A percentile compares a stretch with the other conserved stretches of the same genome.
Evolutionary conservation across 2,797 vertebrate genomes (phyloP).

Genomic region (Platyrinchus mystaceus): DNA sequence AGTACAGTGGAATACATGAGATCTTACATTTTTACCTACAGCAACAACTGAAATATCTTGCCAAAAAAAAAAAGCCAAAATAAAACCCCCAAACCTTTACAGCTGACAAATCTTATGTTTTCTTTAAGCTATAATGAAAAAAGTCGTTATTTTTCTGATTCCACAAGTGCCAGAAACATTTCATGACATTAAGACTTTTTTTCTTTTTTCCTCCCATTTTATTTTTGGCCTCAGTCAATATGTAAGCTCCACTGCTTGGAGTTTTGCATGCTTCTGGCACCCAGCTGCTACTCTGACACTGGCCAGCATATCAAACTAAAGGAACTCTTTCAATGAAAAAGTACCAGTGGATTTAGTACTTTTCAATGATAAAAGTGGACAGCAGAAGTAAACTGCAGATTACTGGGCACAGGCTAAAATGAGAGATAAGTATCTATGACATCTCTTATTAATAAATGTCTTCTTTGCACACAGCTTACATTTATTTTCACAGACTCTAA

Average conservation of each 20-base stretch:
- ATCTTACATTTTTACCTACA: background rate
- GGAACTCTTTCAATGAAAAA: too few species aligned
- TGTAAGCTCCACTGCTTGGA: background rate
- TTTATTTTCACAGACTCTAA: background rate
- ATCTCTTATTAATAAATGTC: background rate
- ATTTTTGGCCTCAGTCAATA: background rate
- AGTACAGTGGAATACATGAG: background rate
- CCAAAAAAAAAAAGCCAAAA: background rate
- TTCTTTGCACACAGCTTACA: background rate
- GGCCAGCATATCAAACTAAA: accelerated
- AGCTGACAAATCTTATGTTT: background rate
- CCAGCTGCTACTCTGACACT: background rate
- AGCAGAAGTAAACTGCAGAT: background rate
- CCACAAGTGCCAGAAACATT: background rate
- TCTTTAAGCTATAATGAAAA: background rate
- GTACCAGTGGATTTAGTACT: too few species aligned
- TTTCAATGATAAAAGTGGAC: background rate
- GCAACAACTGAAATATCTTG: background rate
- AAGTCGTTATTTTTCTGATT: background rate
- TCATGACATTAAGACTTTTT: background rate
- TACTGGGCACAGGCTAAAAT: background rate
- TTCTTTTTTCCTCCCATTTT: background rate
- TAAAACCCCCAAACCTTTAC: background rate
- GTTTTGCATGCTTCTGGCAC: background rate
- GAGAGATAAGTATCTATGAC: background rate